Evolutionary conservation across 2,888 invertebrate genomes (phyloP).

Genomic region (Drosophila nigricruria): DNA sequence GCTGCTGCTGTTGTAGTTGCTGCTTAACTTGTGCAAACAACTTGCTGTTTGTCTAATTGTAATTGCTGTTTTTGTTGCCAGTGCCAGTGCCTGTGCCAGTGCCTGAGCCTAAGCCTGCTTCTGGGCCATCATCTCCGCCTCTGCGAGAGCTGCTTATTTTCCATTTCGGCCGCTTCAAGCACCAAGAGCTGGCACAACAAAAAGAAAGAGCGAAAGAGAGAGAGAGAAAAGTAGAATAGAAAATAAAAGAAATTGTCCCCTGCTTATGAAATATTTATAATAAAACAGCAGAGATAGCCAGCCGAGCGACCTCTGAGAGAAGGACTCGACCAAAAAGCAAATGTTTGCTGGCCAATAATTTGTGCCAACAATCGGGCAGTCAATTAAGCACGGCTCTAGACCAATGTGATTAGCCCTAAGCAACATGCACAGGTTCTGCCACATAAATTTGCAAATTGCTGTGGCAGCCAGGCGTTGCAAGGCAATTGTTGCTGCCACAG

Average conservation of each 20-base stretch:
- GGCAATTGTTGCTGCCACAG: conserved; percentile 59
- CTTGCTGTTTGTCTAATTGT: conserved; percentile 82
- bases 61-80: conserved; percentile 78
- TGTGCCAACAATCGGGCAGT: conserved; percentile 61
- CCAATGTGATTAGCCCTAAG: conserved; percentile 72
- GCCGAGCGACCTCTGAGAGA: conserved; percentile 2
- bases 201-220: not conserved
- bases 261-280: conserved; percentile 76
- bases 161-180: conserved; percentile 39
- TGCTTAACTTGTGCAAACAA: conserved; percentile 82
- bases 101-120: conserved; percentile 3
- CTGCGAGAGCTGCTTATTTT: conserved; percentile 53
- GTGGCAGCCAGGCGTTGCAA: conserved; percentile 18
- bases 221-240: conserved; percentile 2
- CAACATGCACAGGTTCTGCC: conserved; percentile 20
- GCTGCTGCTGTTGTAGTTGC: conserved; percentile 54
- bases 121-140: conserved; percentile 14
- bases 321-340: conserved; percentile 27
- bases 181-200: conserved; percentile 17
- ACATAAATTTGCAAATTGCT: conserved; percentile 60
- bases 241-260: conserved; percentile 31
- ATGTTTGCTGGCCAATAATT: conserved; percentile 59
- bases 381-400: conserved; percentile 61
- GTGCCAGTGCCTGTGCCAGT: conserved; percentile 22
- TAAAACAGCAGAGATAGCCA: conserved; percentile 26